A percentile compares a stretch with the other conserved stretches of the same genome.
phyloP scores from a whole-genome alignment of 2,797 vertebrate genomes.

The Serranus cabrilla region DNA sequence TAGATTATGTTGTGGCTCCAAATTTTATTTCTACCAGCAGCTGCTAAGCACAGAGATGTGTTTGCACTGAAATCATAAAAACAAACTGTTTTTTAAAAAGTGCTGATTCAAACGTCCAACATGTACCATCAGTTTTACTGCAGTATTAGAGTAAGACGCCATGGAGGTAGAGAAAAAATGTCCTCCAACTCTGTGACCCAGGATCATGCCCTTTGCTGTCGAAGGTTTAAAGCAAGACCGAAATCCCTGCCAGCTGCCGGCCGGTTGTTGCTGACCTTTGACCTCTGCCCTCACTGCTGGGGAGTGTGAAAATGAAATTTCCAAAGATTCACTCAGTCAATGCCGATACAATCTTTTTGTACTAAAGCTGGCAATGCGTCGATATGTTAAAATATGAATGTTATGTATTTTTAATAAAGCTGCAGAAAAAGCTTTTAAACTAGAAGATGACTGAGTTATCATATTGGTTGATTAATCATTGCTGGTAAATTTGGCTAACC shows the following conservation, averaged over 20 bases:
- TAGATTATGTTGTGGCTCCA: neutral
- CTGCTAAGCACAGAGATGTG: neutral
- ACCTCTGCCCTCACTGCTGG: slow-evolving; percentile 1
- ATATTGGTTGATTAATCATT: too few relatives aligned
- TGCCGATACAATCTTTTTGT: too few relatives aligned
- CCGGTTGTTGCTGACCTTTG: slow-evolving; percentile 1
- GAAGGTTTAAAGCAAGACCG: neutral
- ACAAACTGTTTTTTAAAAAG: neutral
- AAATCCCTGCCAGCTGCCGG: neutral
- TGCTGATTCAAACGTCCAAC: neutral
- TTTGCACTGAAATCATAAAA: slow-evolving; percentile 3
- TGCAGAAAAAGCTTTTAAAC: neutral
- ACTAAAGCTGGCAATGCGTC: neutral
- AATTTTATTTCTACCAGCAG: neutral
- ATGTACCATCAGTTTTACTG: slow-evolving; percentile 3
- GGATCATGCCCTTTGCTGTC: neutral
- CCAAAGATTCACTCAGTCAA: neutral
- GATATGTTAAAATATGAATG: neutral
- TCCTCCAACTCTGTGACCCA: slow-evolving; percentile 1
- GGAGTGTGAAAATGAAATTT: neutral
- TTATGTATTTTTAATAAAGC: neutral
- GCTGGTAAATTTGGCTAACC: too few relatives aligned
- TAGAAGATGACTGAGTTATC: too few relatives aligned
- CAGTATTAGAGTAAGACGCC: neutral
- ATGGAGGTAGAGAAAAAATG: neutral